Base-by-base conservation (phyloP, 2,888 invertebrate species). In the Xanthostigma xanthostigma region DNA sequence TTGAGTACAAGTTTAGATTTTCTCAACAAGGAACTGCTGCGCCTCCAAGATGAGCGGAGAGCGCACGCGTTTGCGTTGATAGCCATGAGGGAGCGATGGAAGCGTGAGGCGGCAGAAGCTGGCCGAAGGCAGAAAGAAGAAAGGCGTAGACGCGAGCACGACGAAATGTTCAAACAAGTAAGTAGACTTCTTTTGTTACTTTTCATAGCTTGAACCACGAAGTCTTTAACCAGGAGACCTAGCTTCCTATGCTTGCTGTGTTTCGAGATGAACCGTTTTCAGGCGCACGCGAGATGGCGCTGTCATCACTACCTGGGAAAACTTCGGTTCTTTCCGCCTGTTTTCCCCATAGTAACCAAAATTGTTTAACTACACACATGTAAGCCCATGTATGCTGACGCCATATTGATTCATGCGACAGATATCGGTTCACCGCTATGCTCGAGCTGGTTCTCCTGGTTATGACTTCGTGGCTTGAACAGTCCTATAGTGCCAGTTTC, bases 21-120 rank as follows among this genome's bases (percentile, higher is more conserved):
- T 63, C 67, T 92, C 12, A 79, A 81, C 62, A 84, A 90, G 62
- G 91, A 92, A 65, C 69, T 90, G 53, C 64, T 76, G 10, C 72
- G 88, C 10, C 67, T 92, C 2, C 73, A 82, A 52, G 84, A 87
- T 56, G 89, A 91, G 62, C 72, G 88, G 8, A 74, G 79, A 50
- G 78, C 84, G 11, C 89, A 91, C 57, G 87, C 88, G 0, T 78
- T 84, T 60, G 78, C 83, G 33, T 70, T 90, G 55, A 66, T 90
- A 38, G 85, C 87, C 0, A 87, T 89, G 58, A 72, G 84, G 35
- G 84, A 88, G 57, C 74, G 88, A 53, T 70, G 77, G 53, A 76
- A 79, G 60, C 71, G 85, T 0, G 90, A 91, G 63, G 87, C 89
- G 0, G 80, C 78, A 9, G 90, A 90, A 63, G 82, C 84, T 2